Conservation (phyloP, 2,888 invertebrate species). For the Drosophila tripunctata region DNA sequence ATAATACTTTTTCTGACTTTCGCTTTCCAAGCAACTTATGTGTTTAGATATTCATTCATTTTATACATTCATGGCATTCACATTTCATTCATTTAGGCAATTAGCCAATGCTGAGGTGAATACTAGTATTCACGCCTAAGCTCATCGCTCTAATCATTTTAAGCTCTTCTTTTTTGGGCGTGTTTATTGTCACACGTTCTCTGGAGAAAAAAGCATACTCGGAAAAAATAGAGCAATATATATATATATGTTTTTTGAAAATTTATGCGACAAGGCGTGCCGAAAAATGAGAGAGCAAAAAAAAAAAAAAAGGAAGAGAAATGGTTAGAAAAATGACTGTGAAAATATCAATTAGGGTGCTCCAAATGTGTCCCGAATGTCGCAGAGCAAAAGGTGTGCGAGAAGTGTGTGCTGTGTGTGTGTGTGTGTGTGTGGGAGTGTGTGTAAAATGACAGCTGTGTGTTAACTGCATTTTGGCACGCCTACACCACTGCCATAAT, state of each 20-base stretch:
- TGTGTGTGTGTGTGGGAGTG: constrained; percentile 21
- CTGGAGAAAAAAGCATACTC: constrained; percentile 9
- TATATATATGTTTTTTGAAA: no score
- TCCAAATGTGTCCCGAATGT: constrained; percentile 73
- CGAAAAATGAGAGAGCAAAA: constrained; percentile 15
- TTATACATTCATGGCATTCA: background rate
- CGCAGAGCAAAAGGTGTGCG: constrained; percentile 26
- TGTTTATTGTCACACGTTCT: constrained; percentile 20
- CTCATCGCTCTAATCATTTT: constrained; percentile 46
- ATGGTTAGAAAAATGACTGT: constrained; percentile 29
- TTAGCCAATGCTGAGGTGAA: no score
- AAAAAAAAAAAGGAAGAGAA: background rate
- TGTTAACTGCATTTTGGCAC: constrained; percentile 59
- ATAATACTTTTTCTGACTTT: no score
- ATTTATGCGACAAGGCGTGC: constrained; percentile 56
- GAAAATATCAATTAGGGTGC: constrained; percentile 71
- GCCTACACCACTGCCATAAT: constrained; percentile 40
- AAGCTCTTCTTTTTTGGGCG: constrained; percentile 46
- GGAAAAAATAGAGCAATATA: background rate
- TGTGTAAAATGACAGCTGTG: constrained; percentile 43
- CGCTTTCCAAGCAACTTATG: no score
- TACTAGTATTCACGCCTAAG: background rate
- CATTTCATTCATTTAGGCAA: constrained; percentile 6
- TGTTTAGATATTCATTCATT: constrained; percentile 17
- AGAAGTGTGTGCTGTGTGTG: constrained; percentile 11